A percentile compares a stretch with the other conserved stretches of the same genome.
Conservation (phyloP, 2,888 invertebrate genomes). For the Abrostola triplasia region DNA sequence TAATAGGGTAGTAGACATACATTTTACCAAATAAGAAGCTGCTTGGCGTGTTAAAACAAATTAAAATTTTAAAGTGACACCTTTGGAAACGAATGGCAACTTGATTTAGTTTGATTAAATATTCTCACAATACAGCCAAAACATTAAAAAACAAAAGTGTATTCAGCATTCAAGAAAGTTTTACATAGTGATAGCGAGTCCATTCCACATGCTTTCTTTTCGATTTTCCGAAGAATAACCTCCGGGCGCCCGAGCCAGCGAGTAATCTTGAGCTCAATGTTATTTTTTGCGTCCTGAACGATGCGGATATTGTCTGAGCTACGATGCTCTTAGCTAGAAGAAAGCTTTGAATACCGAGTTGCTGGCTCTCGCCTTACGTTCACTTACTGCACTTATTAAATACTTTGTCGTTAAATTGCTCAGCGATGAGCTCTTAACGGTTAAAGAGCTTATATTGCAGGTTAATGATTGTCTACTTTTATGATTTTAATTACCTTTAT, state of each 20-base stretch:
- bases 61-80: no score
- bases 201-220: slow-evolving; percentile 21
- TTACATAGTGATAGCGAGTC: slow-evolving; percentile 6
- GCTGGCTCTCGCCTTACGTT: slow-evolving; percentile 24
- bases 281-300: slow-evolving; percentile 59
- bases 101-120: no score
- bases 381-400: slow-evolving; percentile 50
- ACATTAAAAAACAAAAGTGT: not conserved
- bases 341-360: slow-evolving; percentile 60
- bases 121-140: no score
- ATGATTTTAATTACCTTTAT: not conserved
- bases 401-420: slow-evolving; percentile 18
- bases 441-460: not conserved
- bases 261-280: slow-evolving; percentile 62
- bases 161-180: not conserved
- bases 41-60: no score
- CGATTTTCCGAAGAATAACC: slow-evolving; percentile 46
- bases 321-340: slow-evolving; percentile 62
- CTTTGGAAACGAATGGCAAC: no score
- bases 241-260: slow-evolving; percentile 30
- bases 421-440: slow-evolving; percentile 7
- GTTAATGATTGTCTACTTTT: not conserved
- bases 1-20: no score
- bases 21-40: no score
- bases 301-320: slow-evolving; percentile 69